Base-by-base conservation (phyloP, 2,888 invertebrate species). In the Apomyelois bistriatella region DNA sequence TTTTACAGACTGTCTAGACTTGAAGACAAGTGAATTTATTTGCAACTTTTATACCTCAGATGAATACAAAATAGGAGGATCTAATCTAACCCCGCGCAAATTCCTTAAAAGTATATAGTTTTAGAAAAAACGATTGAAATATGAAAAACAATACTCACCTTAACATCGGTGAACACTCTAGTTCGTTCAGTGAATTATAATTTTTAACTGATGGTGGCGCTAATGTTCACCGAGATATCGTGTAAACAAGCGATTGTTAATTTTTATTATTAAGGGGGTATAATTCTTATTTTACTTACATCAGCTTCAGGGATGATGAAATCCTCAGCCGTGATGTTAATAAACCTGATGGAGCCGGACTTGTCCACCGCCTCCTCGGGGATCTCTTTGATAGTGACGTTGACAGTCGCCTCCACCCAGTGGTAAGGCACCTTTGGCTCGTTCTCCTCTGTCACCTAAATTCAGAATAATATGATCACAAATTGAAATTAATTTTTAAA, bases 361-460 rank as follows among this genome's bases (percentile, higher is more conserved):
- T 95, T 98, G 56, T 93, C 92, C 0, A 99, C 97, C 0, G 98
- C 98, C 74, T 97, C 97, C 72, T 98, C 96, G 0, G 97, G 95
- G 35, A 99, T 95, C 62, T 94, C 94, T 63, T 95, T 95, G 5
- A 99, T 94, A 0, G 95, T 94, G 0, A 99, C 96, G 54, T 94
- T 94, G 0, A 99, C 98, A 28, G 94, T 93, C 0, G 98, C 98
- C 47, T 93, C 92, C 0, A 97, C 98, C 61, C 92, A 92, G 68
- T 95, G 95, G 57, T 88, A 85, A 0, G 85, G 79, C 13, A 95
- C 93, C 3, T 89, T 70, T 0, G 90, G 85, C 1, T 85, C 81
- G 53, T 93, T 91, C 52, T 93, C 91, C 85, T 96, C 96, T 0
- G 93, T 94, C 0, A 96, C 94, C 87, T 92, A 63, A 16, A 52